Evolutionary conservation across 2,888 invertebrate species (phyloP), one percentile per base, ranked within the genome.

Genomic region (Synergus laeviventris): DNA sequence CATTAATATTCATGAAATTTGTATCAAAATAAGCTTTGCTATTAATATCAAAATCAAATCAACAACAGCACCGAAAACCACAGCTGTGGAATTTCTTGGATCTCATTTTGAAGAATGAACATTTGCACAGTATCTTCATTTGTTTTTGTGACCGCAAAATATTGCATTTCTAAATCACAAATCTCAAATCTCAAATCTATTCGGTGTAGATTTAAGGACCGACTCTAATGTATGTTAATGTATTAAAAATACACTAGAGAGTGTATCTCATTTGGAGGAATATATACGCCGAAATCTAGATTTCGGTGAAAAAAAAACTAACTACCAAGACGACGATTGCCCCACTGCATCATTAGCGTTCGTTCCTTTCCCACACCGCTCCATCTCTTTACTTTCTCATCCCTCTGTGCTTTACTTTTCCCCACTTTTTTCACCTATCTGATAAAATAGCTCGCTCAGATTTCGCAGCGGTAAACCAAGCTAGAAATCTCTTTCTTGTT

Each of bases 261-360:
- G 12, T 49, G 49, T 78, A 66, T 42, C 61, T 78, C 77, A 42
- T 73, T 79, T 54, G 64, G 77, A 75, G 74, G 81, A 78, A 74
- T 82, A 61, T 82, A 59, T 79, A 76, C 78, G 81, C 78, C 81
- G 80, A 85, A 85, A 85, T 85, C 84, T 78, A 80, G 77, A n/a
- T 49, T 31, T 78, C 49, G 70, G 64, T 79, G 78, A 80, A 79
- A 82, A 79, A 82, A 84, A 81, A 80, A 83, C 77, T 56, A 49
- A 45, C 45, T 66, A 66, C 49, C 79, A 83, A 84, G 83, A 85
- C 83, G 84, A 81, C 85, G 85, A 83, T 84, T 84, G 85, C 83
- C 78, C 81, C 84, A 82, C 82, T 84, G 86, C 85, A 86, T 88
- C 89, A 88, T 89, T 89, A 89, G 88, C 84, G 85, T 82, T 81